Evolutionary conservation across 2,113 vertebrate species (phyloP).

Genomic region (Psittacus erithacus): DNA sequence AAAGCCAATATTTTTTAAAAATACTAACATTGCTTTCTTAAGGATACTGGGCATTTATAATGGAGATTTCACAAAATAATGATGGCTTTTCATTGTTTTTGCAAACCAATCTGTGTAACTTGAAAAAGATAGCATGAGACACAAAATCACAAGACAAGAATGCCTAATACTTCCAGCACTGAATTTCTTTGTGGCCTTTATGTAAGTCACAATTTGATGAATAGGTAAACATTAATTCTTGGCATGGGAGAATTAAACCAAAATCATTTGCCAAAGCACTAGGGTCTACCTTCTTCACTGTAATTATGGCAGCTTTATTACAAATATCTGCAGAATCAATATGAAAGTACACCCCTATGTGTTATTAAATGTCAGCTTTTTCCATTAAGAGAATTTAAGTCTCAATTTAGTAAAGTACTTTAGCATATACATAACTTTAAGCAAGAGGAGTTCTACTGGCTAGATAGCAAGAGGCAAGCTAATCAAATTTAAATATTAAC

Average conservation of each 20-base stretch:
- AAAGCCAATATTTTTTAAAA: neutral
- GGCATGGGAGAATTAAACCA: neutral
- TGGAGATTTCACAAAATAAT: neutral
- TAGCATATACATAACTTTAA: neutral
- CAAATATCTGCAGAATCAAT: conserved; percentile 20
- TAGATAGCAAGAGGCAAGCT: neutral
- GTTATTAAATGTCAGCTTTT: conserved; percentile 29
- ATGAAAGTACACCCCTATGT: neutral
- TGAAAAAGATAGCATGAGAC: neutral
- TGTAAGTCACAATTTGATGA: neutral
- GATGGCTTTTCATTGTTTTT: neutral
- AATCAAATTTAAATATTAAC: conserved; percentile 26
- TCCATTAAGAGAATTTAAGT: conserved; percentile 21
- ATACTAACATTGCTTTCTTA: neutral
- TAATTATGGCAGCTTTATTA: conserved; percentile 4
- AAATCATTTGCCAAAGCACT: neutral
- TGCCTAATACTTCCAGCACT: neutral
- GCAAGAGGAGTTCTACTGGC: neutral
- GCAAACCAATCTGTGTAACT: neutral
- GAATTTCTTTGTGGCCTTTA: neutral
- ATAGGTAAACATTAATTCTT: neutral
- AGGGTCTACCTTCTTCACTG: neutral
- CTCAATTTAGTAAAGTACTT: neutral
- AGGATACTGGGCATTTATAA: neutral
- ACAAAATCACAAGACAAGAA: neutral